Conservation (phyloP, 2,888 invertebrate genomes). For the Tricholauxania praeusta region DNA sequence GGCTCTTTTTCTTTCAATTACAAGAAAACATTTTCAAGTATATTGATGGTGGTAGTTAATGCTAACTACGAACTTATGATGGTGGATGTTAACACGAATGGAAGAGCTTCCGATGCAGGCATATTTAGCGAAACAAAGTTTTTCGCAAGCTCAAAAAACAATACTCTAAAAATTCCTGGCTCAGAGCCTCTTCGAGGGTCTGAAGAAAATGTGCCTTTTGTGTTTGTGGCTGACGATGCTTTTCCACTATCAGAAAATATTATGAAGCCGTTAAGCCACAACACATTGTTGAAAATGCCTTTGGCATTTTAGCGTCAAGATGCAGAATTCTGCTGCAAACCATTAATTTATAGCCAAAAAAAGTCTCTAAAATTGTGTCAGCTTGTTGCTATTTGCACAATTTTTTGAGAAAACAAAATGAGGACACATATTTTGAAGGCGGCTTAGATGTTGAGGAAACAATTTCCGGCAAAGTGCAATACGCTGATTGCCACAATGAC, state of each 20-base stretch:
- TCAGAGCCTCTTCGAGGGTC: conserved; percentile 25
- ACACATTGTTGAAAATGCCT: conserved; percentile 41
- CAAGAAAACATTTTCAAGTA: conserved; percentile 21
- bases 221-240: conserved; percentile 40
- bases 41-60: conserved; percentile 34
- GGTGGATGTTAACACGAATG: conserved; percentile 24
- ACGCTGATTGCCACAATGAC: no score
- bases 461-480: background rate
- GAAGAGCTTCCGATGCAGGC: conserved; percentile 13
- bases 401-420: no score
- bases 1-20: conserved; percentile 24
- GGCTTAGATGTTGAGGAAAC: conserved; percentile 6
- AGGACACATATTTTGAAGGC: conserved; percentile 2
- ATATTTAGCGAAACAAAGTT: conserved; percentile 7
- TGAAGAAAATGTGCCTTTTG: conserved; percentile 35
- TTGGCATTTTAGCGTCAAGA: no score
- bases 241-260: conserved; percentile 41
- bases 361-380: no score
- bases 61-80: no score
- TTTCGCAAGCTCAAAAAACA: background rate
- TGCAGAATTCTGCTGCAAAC: no score
- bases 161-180: conserved; percentile 35
- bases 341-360: no score
- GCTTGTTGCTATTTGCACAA: no score
- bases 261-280: conserved; percentile 39